Evolutionary conservation across 1,140 invertebrate species (phyloP).

Genomic region (Drosophila sucinea): DNA sequence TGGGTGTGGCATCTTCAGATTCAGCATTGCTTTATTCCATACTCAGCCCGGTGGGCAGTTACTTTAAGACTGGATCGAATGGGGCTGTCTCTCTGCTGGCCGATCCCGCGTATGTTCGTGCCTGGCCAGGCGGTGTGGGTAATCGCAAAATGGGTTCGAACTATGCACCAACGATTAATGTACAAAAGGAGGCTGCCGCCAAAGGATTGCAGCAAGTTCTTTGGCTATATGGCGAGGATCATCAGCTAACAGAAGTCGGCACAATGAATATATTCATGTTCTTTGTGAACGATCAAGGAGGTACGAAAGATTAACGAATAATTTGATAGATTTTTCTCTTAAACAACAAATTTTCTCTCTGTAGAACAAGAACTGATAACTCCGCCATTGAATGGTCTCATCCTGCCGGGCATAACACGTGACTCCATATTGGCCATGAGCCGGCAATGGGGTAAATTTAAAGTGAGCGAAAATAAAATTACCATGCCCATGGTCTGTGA

Average conservation of each 20-base stretch:
- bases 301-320: conserved; percentile 84
- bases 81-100: conserved; percentile 89
- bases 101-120: conserved; percentile 86
- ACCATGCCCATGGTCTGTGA: conserved; percentile 93
- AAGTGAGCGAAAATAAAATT: conserved; percentile 92
- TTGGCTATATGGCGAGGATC: conserved; percentile 97
- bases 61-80: conserved; percentile 88
- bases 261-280: conserved; percentile 99
- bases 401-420: conserved; percentile 96
- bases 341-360: conserved; percentile 8
- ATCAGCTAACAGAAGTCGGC: conserved; percentile 98
- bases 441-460: conserved; percentile 93
- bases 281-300: conserved; percentile 94
- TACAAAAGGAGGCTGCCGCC: conserved; percentile 91
- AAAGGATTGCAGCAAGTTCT: conserved; percentile 97
- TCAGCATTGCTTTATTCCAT: conserved; percentile 96
- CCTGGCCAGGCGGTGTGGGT: conserved; percentile 98
- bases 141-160: conserved; percentile 97
- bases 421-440: conserved; percentile 93
- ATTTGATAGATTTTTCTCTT: neutral
- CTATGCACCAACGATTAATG: conserved; percentile 93
- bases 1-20: conserved; percentile 93
- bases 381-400: conserved; percentile 95
- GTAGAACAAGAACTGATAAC: conserved; percentile 96
- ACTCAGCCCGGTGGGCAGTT: conserved; percentile 95